Conservation (phyloP, 2,888 invertebrate genomes). For the Timema cristinae region DNA sequence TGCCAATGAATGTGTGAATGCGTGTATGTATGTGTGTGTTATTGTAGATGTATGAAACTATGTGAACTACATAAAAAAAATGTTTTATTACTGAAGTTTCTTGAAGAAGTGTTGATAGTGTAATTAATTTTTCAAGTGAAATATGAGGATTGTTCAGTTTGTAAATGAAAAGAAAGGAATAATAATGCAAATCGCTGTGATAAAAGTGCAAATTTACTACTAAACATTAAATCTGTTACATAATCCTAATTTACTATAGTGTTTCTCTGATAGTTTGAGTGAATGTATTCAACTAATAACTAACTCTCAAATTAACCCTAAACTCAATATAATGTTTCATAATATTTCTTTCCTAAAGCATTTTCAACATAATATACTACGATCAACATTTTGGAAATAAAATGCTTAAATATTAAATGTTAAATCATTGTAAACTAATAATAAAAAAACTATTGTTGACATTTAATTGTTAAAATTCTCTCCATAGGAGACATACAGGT, state of each 20-base stretch:
- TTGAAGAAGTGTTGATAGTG: slow-evolving; percentile 6
- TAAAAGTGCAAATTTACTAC: slow-evolving; percentile 24
- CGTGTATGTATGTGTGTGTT: slow-evolving; percentile 12
- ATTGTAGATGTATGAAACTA: slow-evolving; percentile 3
- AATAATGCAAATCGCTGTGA: slow-evolving; percentile 26
- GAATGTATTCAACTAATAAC: too few relatives aligned
- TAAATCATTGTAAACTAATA: slow-evolving; percentile 27
- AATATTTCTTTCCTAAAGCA: background rate
- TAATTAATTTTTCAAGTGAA: background rate
- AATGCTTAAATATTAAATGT: slow-evolving; percentile 26
- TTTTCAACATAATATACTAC: slow-evolving; percentile 2
- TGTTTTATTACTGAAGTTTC: background rate
- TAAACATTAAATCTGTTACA: background rate
- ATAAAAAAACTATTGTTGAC: slow-evolving; percentile 23
- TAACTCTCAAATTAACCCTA: too few relatives aligned
- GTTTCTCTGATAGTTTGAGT: too few relatives aligned
- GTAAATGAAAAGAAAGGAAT: slow-evolving; percentile 17
- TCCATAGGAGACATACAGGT: slow-evolving; percentile 27
- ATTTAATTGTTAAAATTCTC: slow-evolving; percentile 27
- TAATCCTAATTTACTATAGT: too few relatives aligned
- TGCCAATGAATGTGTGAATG: slow-evolving; percentile 23
- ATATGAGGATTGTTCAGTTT: slow-evolving; percentile 20
- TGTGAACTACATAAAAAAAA: background rate
- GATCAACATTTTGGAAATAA: slow-evolving; percentile 8
- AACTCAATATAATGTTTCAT: background rate